Evolutionary conservation across 2,113 vertebrate genomes (phyloP).

Genomic region (Lepisosteus oculatus): DNA sequence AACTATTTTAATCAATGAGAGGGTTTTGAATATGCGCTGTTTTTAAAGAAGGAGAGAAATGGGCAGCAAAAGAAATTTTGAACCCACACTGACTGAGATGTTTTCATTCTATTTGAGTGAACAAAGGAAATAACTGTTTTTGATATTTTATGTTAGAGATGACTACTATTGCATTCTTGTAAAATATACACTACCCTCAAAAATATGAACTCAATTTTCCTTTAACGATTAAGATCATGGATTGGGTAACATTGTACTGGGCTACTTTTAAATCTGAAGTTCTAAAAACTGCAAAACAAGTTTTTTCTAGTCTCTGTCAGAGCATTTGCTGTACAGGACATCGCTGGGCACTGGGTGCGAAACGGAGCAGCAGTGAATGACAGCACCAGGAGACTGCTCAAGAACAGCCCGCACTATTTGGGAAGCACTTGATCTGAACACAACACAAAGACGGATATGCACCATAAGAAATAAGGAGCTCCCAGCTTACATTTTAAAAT

Average conservation of each 20-base stretch:
- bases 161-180: too few relatives aligned
- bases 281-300: background rate
- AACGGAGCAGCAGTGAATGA: conserved; percentile 12
- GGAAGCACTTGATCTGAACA: conserved; percentile 15
- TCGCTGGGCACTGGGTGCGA: background rate
- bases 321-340: background rate
- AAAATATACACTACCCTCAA: too few relatives aligned
- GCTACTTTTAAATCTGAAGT: background rate
- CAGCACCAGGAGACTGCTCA: background rate
- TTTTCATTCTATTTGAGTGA: too few relatives aligned
- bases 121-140: too few relatives aligned
- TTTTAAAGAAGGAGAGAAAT: too few relatives aligned
- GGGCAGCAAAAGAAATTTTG: too few relatives aligned
- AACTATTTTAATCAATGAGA: too few relatives aligned
- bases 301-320: background rate
- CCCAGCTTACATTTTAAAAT: conserved; percentile 3
- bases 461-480: conserved; percentile 7
- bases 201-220: too few relatives aligned
- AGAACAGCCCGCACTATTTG: background rate
- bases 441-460: conserved; percentile 3
- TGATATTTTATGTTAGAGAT: too few relatives aligned
- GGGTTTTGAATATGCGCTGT: too few relatives aligned
- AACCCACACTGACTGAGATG: too few relatives aligned
- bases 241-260: background rate
- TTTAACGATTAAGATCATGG: background rate